These are phyloP conservation scores for Sthenelais limicola DNA, from an alignment of 2,888 invertebrate species.

Conservation along the genomic window DNA sequence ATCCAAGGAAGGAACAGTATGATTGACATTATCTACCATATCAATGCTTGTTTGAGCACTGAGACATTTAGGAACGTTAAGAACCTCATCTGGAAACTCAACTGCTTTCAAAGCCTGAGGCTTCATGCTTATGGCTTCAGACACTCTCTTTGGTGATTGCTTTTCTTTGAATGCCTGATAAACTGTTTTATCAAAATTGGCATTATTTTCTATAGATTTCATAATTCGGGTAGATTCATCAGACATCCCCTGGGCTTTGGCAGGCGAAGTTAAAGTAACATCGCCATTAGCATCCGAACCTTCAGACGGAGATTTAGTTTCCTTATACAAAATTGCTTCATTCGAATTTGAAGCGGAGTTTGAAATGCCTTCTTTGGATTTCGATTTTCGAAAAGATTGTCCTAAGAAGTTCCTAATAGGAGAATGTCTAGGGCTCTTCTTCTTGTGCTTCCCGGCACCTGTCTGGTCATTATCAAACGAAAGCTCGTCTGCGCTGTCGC, in stretches of 20 bases:
- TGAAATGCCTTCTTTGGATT: background rate
- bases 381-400: constrained; percentile 28
- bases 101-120: constrained; percentile 54
- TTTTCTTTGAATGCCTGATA: constrained; percentile 66
- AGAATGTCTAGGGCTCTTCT: constrained; percentile 1
- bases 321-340: constrained; percentile 15
- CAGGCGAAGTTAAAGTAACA: too few species aligned
- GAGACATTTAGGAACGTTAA: constrained; percentile 36
- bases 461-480: constrained; percentile 22
- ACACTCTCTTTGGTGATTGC: constrained; percentile 55
- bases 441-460: background rate
- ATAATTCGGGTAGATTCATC: constrained; percentile 48
- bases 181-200: constrained; percentile 57
- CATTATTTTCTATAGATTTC: constrained; percentile 63
- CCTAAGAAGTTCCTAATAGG: constrained; percentile 10
- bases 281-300: too few species aligned
- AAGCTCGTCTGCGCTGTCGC: constrained; percentile 23
- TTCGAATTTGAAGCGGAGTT: constrained; percentile 3
- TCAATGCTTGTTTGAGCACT: constrained; percentile 24
- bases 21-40: constrained; percentile 3
- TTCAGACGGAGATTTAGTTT: background rate
- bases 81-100: constrained; percentile 47
- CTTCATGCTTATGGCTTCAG: constrained; percentile 48
- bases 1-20: constrained; percentile 26
- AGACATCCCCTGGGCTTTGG: background rate